A percentile compares a stretch with the other conserved stretches of the same genome.
phyloP scores from a whole-genome alignment of 2,888 invertebrate genomes.

The Sarcophaga variegata region DNA sequence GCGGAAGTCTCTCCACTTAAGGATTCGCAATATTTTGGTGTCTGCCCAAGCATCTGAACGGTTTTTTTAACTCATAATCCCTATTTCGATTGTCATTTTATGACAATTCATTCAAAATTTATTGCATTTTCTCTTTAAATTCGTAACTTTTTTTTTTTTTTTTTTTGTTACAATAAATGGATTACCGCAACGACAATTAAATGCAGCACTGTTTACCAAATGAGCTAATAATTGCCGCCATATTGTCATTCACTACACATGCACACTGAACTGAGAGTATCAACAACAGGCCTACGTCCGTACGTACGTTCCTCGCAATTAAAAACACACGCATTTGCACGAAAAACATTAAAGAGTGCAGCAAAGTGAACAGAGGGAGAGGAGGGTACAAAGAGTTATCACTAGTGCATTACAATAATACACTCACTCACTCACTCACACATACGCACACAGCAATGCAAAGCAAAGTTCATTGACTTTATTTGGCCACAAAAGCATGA shows the following conservation, averaged over 20 bases:
- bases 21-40: too few species aligned
- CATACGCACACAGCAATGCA: neutral
- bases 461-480: conserved; percentile 74
- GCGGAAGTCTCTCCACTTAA: too few species aligned
- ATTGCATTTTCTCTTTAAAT: too few species aligned
- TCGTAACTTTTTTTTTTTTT: neutral
- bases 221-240: neutral
- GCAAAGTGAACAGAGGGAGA: too few species aligned
- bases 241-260: neutral
- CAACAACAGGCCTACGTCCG: neutral
- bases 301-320: neutral
- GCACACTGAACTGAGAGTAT: neutral
- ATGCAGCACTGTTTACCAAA: neutral
- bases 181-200: neutral
- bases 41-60: too few species aligned
- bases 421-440: neutral
- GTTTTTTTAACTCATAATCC: too few species aligned
- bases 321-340: neutral
- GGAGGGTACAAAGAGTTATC: too few species aligned
- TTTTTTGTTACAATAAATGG: neutral
- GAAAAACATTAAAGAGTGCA: too few species aligned
- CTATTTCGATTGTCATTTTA: too few species aligned
- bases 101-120: too few species aligned
- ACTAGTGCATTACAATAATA: neutral
- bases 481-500: conserved; percentile 66